These are phyloP conservation scores for Ailuropoda melanoleuca DNA, from an alignment of 2,113 vertebrate species.

Conservation along the genomic window DNA sequence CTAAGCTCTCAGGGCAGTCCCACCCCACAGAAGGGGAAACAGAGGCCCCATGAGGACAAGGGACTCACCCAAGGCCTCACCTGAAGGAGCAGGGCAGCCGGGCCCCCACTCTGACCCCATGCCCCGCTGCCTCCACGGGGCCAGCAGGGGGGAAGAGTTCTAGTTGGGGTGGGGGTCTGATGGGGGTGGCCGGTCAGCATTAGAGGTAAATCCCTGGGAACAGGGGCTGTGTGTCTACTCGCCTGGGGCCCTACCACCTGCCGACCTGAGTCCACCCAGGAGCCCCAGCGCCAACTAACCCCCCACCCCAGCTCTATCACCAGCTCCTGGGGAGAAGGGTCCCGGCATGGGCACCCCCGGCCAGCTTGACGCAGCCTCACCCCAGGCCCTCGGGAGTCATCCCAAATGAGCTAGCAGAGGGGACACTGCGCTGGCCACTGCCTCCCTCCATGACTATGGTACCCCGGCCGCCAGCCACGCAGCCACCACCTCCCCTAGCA, in stretches of 20 bases:
- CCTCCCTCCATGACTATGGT: fast-evolving
- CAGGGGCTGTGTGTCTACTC: not conserved
- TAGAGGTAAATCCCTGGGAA: not conserved
- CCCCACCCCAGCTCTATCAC: not conserved
- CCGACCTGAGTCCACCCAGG: not conserved
- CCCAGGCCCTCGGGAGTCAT: not conserved
- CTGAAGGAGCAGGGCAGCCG: fast-evolving
- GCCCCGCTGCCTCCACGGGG: not conserved
- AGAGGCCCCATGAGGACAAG: fast-evolving
- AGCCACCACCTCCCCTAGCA: fast-evolving
- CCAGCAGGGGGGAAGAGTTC: not conserved
- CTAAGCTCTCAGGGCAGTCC: not conserved
- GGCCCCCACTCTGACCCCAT: fast-evolving
- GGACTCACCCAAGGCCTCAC: not conserved
- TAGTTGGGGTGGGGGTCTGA: fast-evolving
- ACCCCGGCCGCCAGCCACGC: not conserved
- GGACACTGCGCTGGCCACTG: fast-evolving
- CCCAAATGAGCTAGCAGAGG: not conserved
- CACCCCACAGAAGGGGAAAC: not conserved
- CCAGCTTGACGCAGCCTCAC: fast-evolving
- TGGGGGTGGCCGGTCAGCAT: fast-evolving
- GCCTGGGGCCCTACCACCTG: not conserved
- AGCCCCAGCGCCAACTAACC: not conserved
- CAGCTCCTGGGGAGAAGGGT: not conserved
- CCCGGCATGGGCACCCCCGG: fast-evolving